Base-by-base conservation (phyloP, 1,140 invertebrate genomes). In the Kradibia gibbosae region DNA sequence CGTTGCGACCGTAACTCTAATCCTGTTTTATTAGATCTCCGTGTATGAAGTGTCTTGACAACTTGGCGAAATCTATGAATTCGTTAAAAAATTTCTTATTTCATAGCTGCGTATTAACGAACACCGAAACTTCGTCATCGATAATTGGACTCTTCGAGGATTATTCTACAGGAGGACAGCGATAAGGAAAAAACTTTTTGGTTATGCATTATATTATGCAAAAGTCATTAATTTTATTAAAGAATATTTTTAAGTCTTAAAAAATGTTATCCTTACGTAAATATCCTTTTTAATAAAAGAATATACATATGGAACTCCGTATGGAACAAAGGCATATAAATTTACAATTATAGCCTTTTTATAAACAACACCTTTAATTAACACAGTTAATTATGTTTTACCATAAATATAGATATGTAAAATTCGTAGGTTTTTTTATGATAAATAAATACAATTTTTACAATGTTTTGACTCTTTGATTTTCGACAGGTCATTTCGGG, bases 151-250 rank as follows among this genome's bases (percentile, higher is more conserved):
- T 53, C 15, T 17, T 53, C 50, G 5, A 17, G 22, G 20, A 20
- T 4, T 17, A 22, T 22, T 53, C 22, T 53, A 53, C 22, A 53
- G 15, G 10, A 3, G 3, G 15, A 20, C 3, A 4, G 20, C 15
- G 22, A 3, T 11, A 53, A 20, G 50, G 10, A 20, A 20, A 22
- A 3, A 17, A 53, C 15, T 53, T 53, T 20, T 20, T 53, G 50
- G 22, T 53, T 53, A 62, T 28, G 1, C 10, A 62, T 28, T 31
- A 62, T 13, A 67, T 67, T 36, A 34, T 39, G 34, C 62, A 67
- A 67, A 34, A 67, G 17, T 67, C 62, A 13, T 67, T 67, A 39
- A 67, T 67, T 67, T 25, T 20, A 62, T 62, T 62, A 62, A 62
- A 62, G 57, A 28, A 62, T 28, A 62, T 13, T 20, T 13, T 62